phyloP scores from a whole-genome alignment of 2,113 vertebrate species.

The Dryoscopus gambensis region DNA sequence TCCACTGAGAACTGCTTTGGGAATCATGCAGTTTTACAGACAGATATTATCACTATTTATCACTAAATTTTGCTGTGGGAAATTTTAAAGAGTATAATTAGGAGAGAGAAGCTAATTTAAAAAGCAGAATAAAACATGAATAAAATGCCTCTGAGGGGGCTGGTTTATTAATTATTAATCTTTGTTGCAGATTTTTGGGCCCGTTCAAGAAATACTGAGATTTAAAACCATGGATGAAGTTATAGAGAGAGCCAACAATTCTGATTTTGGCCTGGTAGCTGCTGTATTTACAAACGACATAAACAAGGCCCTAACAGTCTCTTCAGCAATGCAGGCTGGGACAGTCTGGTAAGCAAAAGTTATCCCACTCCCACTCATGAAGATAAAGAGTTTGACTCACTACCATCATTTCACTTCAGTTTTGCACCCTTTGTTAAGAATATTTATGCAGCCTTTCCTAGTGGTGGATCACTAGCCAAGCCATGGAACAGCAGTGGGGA shows the following conservation, averaged over 20 bases:
- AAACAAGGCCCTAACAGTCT: slow-evolving; percentile 93
- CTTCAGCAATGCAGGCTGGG: slow-evolving; percentile 94
- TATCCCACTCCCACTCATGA: neutral
- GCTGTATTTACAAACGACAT: slow-evolving; percentile 96
- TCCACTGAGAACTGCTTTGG: neutral
- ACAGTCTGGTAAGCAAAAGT: slow-evolving; percentile 87
- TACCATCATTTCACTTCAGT: neutral
- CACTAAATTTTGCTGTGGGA: neutral
- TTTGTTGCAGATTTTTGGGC: slow-evolving; percentile 91
- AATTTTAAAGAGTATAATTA: neutral
- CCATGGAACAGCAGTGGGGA: neutral
- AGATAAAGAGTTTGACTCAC: neutral
- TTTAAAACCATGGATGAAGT: slow-evolving; percentile 98
- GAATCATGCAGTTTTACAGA: neutral
- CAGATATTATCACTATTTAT: neutral
- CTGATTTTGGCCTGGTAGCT: slow-evolving; percentile 90
- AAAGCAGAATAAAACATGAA: neutral
- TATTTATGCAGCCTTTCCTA: neutral
- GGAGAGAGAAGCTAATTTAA: neutral
- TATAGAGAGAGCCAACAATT: slow-evolving; percentile 95
- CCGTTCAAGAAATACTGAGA: slow-evolving; percentile 96
- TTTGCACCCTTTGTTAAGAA: neutral
- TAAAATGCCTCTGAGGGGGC: neutral
- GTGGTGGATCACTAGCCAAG: neutral
- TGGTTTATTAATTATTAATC: neutral